Evolutionary conservation across 2,888 invertebrate species (phyloP), one percentile per base, ranked within the genome.

Genomic region (Cylloceria caligata): DNA sequence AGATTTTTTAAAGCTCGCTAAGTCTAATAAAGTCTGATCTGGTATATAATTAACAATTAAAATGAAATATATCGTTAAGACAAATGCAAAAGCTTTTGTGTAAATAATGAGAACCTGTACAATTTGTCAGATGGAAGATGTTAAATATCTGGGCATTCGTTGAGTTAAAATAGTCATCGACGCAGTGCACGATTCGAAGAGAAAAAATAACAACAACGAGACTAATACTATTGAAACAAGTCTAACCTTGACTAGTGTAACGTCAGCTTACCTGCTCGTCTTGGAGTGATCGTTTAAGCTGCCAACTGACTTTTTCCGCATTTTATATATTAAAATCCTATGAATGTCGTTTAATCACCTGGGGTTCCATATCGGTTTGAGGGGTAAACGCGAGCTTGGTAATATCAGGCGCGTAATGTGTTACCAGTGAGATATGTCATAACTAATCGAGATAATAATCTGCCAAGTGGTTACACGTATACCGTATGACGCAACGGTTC

Each of bases 261-360:
- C 52, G 21, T 7, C 13, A 83, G 64, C 39, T 83, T 88, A 90
- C 90, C 89, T 88, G 86, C 82, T 86, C 36, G 84, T 74, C 84
- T 86, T 90, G 19, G 87, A 82, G 30, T 86, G 83, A 52, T 90
- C 89, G 79, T 85, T 86, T 55, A 77, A 52, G 52, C 77, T 85
- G 65, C 80, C 88, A 69, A 84, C 78, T n/a, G 90, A 88, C 85
- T 90, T 91, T 83, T 90, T 90, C 81, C 88, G 85, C 90, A 90
- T 90, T 82, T 83, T 88, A 64, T n/a, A n/a, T 62, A 21, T 19
- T 7, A 47, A 34, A 68, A 60, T 39, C 36, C 57, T 27, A 72
- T 47, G 72, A 68, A 64, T 30, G 36, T 80, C 60, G n/a, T 47
- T 45, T 16, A 16, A 57, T 72, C 52, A 72, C 45, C 57, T 65